Percentiles rank a stretch among this genome's conserved stretches.
Conservation (phyloP, 2,797 vertebrate species). For the Psittacula derbiana region DNA sequence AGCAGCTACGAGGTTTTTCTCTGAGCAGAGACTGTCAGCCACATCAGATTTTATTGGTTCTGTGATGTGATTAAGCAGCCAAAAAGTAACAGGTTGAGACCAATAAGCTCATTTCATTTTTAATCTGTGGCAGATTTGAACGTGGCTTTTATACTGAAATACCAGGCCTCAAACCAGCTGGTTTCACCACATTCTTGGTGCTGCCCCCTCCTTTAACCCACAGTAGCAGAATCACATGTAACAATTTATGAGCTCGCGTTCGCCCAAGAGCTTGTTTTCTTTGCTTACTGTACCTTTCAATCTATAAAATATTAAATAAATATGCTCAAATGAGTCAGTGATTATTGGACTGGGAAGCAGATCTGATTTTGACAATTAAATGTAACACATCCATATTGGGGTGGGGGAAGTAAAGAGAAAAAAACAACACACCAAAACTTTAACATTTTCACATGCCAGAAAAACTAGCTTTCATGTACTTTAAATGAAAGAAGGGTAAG, state of each 20-base stretch:
- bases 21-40: neutral
- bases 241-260: neutral
- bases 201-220: conserved; percentile 22
- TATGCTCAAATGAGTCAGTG: neutral
- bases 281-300: neutral
- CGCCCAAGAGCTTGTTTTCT: neutral
- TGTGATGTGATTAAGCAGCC: neutral
- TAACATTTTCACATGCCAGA: conserved; percentile 48
- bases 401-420: neutral
- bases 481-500: conserved; percentile 43
- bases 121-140: neutral
- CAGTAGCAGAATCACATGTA: conserved; percentile 34
- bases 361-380: neutral
- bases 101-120: neutral
- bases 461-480: conserved; percentile 53
- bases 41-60: neutral
- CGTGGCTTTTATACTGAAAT: neutral
- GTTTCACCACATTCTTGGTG: conserved; percentile 26
- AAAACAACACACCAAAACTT: neutral
- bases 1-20: neutral
- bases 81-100: neutral
- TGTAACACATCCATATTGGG: neutral
- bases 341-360: neutral
- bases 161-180: conserved; percentile 3
- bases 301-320: neutral